Base-by-base conservation (phyloP, 2,113 vertebrate species). In the Anguilla japonica region DNA sequence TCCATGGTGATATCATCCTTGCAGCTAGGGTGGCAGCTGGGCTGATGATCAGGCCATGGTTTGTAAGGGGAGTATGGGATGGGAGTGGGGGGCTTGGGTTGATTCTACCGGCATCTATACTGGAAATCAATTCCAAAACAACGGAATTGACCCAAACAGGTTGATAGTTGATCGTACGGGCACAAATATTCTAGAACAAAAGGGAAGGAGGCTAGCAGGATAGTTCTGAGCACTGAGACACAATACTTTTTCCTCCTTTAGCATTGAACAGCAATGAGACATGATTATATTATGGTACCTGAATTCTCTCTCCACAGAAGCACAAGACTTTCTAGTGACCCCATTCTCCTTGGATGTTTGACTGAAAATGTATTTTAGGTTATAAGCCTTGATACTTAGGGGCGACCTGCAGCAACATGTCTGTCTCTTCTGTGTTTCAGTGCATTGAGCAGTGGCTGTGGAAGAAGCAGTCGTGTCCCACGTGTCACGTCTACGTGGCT, bases 381-480 rank as follows among this genome's bases (percentile, higher is more conserved):
- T 8, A 46, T 46, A 8, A 46, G 2, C 40, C 79, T 41, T 1
- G 3, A 81, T 84, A 16, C 22, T 50, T 40, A 40, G 4, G 22
- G 22, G 29, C 9, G 3, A 34, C n/a, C 71, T 75, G 71, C 46
- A 53, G 41, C n/a, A 46, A 81, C 11, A 79, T 78, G 81, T 43
- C 57, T 29, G 0, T 18, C 50, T 67, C 40, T 71, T 53, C 11
- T 89, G 88, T 86, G 57, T 91, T 89, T 50, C 87, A 94, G 93
- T 92, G 87, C 83, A 91, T 94, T 90, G 88, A 93, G 85, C 93
- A 91, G 87, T 91, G 93, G 90, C 87, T 95, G 53, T 92, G 93
- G 92, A 92, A 87, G 82, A 93, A 93, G 86, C 81, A 91, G 89
- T 80, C 50, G 2, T 91, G 93, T 84, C 91, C 92, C 41, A 89